These are phyloP conservation scores for Drosophila ironensis DNA, from an alignment of 1,140 invertebrate species.

Conservation along the genomic window DNA sequence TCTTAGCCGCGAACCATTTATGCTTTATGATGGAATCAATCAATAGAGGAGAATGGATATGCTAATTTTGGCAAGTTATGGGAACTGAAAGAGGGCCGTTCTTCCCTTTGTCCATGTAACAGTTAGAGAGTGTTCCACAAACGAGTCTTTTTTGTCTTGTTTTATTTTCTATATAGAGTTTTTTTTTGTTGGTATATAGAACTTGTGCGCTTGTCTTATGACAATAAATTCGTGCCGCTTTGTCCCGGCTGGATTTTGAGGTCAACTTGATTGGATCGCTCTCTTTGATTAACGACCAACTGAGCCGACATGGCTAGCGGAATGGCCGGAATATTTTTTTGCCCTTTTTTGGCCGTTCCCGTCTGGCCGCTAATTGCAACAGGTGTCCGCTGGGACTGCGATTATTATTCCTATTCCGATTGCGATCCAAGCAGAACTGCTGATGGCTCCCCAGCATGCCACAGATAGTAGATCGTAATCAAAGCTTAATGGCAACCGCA, in stretches of 20 bases:
- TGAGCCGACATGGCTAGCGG: constrained; percentile 27
- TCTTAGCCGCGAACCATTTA: constrained; percentile 24
- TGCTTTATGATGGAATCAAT: constrained; percentile 46
- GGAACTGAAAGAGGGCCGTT: constrained; percentile 12
- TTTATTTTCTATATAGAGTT: no score
- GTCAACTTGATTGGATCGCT: constrained; percentile 55
- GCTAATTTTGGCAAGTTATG: constrained; percentile 7
- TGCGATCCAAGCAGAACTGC: constrained; percentile 8
- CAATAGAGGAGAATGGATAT: constrained; percentile 20
- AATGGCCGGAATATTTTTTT: background rate
- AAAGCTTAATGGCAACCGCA: constrained; percentile 57
- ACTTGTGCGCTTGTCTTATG: constrained; percentile 33
- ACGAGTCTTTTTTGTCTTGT: constrained; percentile 17
- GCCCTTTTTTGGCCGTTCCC: constrained; percentile 39
- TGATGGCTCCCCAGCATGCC: constrained; percentile 31
- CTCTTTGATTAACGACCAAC: constrained; percentile 57
- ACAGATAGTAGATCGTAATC: constrained; percentile 47
- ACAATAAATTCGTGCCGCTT: constrained; percentile 55
- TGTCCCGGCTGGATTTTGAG: constrained; percentile 46
- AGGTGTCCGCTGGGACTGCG: constrained; percentile 20
- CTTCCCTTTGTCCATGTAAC: constrained; percentile 31
- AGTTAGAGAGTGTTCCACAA: constrained; percentile 27
- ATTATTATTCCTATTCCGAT: background rate
- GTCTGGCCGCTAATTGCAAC: constrained; percentile 52
- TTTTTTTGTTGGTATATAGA: constrained; percentile 33